Evolutionary conservation across 2,797 vertebrate species (phyloP), one percentile per base, ranked within the genome.

Genomic region (Microctenopoma steveboyesi): DNA sequence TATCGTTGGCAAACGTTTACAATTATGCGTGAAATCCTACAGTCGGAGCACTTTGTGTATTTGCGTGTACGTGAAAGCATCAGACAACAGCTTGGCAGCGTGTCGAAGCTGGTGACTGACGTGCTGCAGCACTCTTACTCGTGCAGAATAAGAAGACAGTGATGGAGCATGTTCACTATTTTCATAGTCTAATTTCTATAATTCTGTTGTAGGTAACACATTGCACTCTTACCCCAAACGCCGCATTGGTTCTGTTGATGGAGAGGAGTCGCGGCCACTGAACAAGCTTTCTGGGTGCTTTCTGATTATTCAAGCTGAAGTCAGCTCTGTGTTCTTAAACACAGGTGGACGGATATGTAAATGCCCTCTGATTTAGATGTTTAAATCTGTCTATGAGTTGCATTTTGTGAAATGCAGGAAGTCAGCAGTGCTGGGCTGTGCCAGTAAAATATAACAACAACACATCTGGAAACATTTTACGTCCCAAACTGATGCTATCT

Each of bases 21-120:
- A 33, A 33, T 33, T 7, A 33, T 33, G 30, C 30, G 30, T 33
- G 30, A 33, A 7, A 7, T 33, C 30, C 7, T 33, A 33, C 5
- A 33, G 30, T 33, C 30, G 6, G 7, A 33, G 30, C 30, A 33
- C 30, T 33, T 33, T 25, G 28, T 47, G 35, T 16, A 16, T 50
- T 8, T 49, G 35, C 42, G 42, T 46, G 49, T 4, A 25, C n/a
- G 35, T 43, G n/a, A 4, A 64, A 15, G 18, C 25, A 0, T 22
- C 8, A 37, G 48, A 27, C 28, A 33, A 22, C 25, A 73, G 58
- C 45, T 52, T 50, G 48, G 54, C 46, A 22, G 27, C 1, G 16
- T 52, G 62, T 25, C 25, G 54, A 49, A 74, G 63, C 5, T 62
- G 64, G 3, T 78, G 77, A 75, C 39, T 75, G 69, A 86, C 63